Base-by-base conservation (phyloP, 2,888 invertebrate genomes). In the Heliconius sara region DNA sequence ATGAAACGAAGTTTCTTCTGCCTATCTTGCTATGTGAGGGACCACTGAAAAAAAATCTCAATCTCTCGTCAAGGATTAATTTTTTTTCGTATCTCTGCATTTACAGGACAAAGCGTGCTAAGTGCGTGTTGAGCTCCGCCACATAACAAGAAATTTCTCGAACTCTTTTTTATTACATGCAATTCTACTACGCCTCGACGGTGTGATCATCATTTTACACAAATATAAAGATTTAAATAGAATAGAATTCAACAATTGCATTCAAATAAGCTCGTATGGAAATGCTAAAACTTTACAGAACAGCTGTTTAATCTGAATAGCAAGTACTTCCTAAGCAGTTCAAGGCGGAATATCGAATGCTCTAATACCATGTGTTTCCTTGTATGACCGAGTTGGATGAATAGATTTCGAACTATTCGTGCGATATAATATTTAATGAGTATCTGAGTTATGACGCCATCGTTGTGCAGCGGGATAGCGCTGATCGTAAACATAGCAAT, bases 301-400 rank as follows among this genome's bases (percentile, higher is more conserved):
- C 75, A 75, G 47, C 75, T 66, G 75, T 43, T 66, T 75, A 75
- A 75, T 75, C 75, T 75, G 75, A 75, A 66, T 66, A 75, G 65
- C 43, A 75, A 75, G 65, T 75, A 66, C 75, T 75, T 73, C 13
- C 60, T 39, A 57, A 73, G 73, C 25, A 73, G 60, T 39, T 73
- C 65, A 47, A 75, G 65, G 65, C 75, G 66, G 30, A 75, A 66
- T 75, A 75, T 75, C 66, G 75, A 75, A 65, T 65, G 65, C 65
- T 43, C 75, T 75, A 75, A 75, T 75, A 75, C 75, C 73, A 47
- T 75, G 63, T 75, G 66, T 75, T 75, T 75, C 63, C 75, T n/a
- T 75, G 74, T 63, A 63, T 65, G 74, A 63, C 63, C 43, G 65
- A 75, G 65, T 75, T 43, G 13, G 63, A 75, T 75, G 75, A 75